These are phyloP conservation scores for Eubucco bourcierii DNA, from an alignment of 2,113 vertebrate genomes.

Conservation along the genomic window DNA sequence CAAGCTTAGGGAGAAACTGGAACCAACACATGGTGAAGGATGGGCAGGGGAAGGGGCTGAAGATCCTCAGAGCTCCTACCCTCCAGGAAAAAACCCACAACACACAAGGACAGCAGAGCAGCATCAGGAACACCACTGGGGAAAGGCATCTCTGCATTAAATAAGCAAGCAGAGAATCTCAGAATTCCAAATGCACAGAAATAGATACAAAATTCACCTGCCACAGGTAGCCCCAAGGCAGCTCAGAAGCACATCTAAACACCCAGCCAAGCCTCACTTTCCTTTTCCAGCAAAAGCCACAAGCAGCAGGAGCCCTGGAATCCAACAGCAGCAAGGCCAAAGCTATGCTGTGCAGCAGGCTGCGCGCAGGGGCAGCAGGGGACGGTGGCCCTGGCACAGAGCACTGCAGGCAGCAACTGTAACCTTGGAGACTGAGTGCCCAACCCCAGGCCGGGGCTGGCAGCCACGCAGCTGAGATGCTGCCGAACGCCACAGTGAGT, in stretches of 20 bases:
- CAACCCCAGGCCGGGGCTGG: conserved; percentile 64
- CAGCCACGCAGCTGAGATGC: background rate
- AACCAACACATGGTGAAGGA: background rate
- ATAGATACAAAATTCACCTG: background rate
- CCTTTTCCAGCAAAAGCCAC: background rate
- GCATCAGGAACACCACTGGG: background rate
- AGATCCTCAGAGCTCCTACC: background rate
- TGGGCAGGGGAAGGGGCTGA: background rate
- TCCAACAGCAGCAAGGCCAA: background rate
- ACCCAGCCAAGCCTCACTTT: background rate
- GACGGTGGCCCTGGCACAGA: background rate
- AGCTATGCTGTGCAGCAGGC: background rate
- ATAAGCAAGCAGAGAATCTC: background rate
- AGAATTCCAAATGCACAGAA: background rate
- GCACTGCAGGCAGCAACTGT: conserved; percentile 54
- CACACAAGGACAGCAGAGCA: accelerated
- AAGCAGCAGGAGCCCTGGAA: background rate
- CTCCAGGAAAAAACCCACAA: background rate
- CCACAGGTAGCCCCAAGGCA: background rate
- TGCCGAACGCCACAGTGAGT: conserved; percentile 38
- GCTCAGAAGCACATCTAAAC: background rate
- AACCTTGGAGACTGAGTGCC: conserved; percentile 79
- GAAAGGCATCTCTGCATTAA: background rate
- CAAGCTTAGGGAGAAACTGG: background rate
- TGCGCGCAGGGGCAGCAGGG: background rate